Percentiles rank a stretch among this genome's conserved stretches.
These are phyloP conservation scores for Brachionus koreanus DNA, from an alignment of 1,140 invertebrate genomes.

Conservation along the genomic window DNA sequence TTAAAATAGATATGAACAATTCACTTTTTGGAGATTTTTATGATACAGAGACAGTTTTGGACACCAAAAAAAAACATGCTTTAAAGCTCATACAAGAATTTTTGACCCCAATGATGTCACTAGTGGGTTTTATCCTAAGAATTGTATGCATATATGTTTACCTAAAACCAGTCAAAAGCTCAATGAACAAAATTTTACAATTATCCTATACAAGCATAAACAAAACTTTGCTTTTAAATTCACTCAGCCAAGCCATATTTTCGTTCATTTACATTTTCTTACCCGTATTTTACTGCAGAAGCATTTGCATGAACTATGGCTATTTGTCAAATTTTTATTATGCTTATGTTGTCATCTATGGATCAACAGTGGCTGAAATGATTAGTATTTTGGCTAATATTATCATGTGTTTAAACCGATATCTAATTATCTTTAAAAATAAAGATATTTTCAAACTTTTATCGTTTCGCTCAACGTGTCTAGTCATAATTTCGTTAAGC, in stretches of 20 bases:
- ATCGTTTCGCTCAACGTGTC: background rate
- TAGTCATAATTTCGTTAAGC: background rate
- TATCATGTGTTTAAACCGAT: background rate
- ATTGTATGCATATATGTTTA: background rate
- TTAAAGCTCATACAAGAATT: constrained; percentile 8
- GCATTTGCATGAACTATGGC: background rate
- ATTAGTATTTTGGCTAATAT: constrained; percentile 14
- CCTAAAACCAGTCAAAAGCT: background rate
- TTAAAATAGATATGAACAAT: background rate
- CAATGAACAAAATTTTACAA: background rate
- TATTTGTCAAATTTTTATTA: constrained; percentile 14
- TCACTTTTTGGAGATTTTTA: background rate
- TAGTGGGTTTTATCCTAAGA: background rate
- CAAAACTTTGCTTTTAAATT: constrained; percentile 3
- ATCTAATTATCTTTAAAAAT: constrained; percentile 21
- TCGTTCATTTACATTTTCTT: constrained; percentile 5
- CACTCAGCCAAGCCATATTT: background rate
- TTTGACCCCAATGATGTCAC: background rate
- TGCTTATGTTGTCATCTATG: background rate
- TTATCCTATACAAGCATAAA: background rate
- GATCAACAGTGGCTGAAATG: background rate
- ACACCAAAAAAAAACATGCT: background rate
- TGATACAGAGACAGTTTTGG: background rate
- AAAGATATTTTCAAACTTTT: background rate
- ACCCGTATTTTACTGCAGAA: background rate